phyloP scores from a whole-genome alignment of 2,797 vertebrate genomes.

The Paratrypauchen microcephalus region DNA sequence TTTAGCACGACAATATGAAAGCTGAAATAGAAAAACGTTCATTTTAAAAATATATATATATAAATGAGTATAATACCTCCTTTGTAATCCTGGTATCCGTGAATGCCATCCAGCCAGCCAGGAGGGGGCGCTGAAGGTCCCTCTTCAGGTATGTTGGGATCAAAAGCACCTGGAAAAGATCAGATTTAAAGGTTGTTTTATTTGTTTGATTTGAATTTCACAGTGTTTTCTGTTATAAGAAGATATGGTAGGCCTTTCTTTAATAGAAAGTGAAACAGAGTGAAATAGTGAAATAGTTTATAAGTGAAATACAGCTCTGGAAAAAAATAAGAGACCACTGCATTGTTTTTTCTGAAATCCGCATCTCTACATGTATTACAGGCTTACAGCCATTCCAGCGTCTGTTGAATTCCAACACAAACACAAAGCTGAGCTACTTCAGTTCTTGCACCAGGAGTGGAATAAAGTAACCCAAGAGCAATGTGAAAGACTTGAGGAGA shows the following conservation, averaged over 20 bases:
- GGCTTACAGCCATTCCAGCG: no score
- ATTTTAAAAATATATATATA: not conserved
- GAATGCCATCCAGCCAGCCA: slow-evolving; percentile 72
- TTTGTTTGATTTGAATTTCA: not conserved
- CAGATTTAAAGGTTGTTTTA: not conserved
- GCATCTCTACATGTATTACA: no score
- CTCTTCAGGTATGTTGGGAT: slow-evolving; percentile 74
- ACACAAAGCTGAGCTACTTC: no score
- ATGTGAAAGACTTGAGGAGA: no score
- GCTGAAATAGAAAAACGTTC: no score
- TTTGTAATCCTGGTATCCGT: slow-evolving; percentile 53
- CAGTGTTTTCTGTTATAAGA: not conserved
- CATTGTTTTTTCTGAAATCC: no score
- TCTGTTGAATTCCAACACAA: no score
- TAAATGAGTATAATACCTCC: slow-evolving; percentile 44
- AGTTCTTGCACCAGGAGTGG: no score
- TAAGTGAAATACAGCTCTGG: no score
- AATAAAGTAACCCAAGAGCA: no score
- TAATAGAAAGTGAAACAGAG: not conserved
- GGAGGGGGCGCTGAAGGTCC: slow-evolving; percentile 58
- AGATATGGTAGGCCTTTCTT: not conserved
- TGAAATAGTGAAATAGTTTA: no score
- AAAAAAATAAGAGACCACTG: no score
- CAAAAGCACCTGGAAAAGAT: slow-evolving; percentile 58
- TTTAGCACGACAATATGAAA: not conserved